Conservation (phyloP, 1,140 invertebrate species). For the Drosophila sp. region DNA sequence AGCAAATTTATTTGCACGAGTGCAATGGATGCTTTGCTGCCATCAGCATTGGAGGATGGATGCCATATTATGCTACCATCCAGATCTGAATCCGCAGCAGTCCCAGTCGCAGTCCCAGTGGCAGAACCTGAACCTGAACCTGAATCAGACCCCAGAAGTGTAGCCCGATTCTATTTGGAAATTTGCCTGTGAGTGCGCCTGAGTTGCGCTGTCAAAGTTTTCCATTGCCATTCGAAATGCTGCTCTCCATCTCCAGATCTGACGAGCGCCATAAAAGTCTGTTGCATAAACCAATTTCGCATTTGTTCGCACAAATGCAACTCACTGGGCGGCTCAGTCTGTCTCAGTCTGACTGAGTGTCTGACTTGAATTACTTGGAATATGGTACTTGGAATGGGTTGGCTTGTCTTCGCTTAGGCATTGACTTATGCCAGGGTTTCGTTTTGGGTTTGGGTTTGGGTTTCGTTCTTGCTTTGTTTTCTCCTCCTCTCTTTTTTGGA, state of each 20-base stretch:
- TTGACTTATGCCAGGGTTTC: conserved; percentile 11
- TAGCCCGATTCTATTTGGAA: conserved; percentile 44
- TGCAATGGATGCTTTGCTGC: conserved; percentile 74
- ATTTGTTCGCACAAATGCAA: conserved; percentile 67
- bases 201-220: conserved; percentile 50
- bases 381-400: neutral
- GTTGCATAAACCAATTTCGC: conserved; percentile 79
- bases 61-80: neutral
- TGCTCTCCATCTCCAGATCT: conserved; percentile 21
- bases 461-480: neutral
- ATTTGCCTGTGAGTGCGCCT: conserved; percentile 37
- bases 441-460: too few species aligned
- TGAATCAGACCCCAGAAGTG: too few species aligned
- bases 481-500: neutral
- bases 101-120: neutral
- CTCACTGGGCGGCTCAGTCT: conserved; percentile 9
- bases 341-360: too few species aligned
- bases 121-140: too few species aligned
- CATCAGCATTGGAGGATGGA: neutral
- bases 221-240: conserved; percentile 29
- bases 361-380: too few species aligned
- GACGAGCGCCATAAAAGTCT: conserved; percentile 73
- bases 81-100: neutral
- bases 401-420: neutral
- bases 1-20: conserved; percentile 79